Conservation (phyloP, 2,113 vertebrate species). For the Xiphophorus hellerii region DNA sequence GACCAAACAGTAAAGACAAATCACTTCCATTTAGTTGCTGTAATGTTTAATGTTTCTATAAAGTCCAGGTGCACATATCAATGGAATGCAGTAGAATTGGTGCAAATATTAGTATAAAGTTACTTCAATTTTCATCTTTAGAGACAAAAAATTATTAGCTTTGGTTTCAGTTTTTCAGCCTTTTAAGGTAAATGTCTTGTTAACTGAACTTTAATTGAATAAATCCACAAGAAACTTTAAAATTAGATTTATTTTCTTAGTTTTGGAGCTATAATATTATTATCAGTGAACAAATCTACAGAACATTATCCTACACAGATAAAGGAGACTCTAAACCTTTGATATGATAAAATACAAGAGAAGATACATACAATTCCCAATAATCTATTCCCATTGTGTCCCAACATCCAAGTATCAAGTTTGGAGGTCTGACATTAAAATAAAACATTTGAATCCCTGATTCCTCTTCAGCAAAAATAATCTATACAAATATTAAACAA, state of each 20-base stretch:
- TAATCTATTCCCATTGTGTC: no score
- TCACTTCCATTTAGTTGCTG: no score
- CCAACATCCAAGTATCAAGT: not conserved
- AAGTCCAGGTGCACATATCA: no score
- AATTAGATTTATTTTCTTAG: not conserved
- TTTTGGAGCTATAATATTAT: not conserved
- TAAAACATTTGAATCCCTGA: not conserved
- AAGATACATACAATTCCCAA: not conserved
- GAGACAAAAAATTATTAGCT: not conserved
- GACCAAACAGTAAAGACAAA: no score
- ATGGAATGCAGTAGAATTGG: not conserved
- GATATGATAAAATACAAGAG: not conserved
- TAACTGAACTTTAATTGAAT: not conserved
- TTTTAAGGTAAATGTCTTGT: not conserved
- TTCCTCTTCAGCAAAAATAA: not conserved
- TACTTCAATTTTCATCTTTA: not conserved
- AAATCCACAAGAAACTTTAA: not conserved
- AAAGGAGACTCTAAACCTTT: not conserved
- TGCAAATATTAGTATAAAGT: not conserved
- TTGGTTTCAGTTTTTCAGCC: not conserved
- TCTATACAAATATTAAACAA: not conserved
- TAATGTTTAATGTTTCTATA: no score
- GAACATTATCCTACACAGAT: not conserved
- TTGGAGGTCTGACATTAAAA: not conserved
- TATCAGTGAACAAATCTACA: not conserved